phyloP scores from a whole-genome alignment of 2,797 vertebrate species.

The Scleropages formosus region DNA sequence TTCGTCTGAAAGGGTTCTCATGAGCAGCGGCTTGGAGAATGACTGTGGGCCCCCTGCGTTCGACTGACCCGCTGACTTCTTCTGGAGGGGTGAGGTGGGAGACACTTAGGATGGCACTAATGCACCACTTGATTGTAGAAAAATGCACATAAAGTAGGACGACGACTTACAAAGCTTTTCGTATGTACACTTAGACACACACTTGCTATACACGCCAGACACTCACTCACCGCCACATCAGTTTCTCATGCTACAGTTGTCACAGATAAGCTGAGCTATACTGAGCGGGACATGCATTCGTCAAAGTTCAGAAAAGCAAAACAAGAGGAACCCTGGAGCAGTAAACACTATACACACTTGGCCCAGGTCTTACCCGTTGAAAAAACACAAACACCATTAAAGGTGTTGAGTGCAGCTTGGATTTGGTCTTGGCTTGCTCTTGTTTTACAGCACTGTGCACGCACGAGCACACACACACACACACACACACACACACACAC shows the following conservation, averaged over 20 bases:
- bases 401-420: too few relatives aligned
- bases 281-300: too few relatives aligned
- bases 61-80: constrained; percentile 73
- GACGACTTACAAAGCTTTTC: neutral
- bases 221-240: neutral
- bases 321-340: too few relatives aligned
- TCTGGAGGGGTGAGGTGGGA: constrained; percentile 90
- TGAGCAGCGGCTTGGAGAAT: constrained; percentile 94
- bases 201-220: too few relatives aligned
- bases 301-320: too few relatives aligned
- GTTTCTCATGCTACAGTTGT: too few relatives aligned
- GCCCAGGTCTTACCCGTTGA: too few relatives aligned
- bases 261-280: too few relatives aligned
- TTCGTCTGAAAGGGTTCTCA: constrained; percentile 98
- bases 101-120: constrained; percentile 68
- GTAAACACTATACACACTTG: too few relatives aligned
- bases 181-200: neutral
- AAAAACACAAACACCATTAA: too few relatives aligned
- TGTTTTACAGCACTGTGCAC: too few relatives aligned
- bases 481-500: constrained; percentile 34
- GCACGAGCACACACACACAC: constrained; percentile 26
- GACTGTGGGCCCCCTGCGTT: constrained; percentile 76
- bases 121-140: constrained; percentile 18
- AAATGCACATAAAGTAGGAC: constrained; percentile 32
- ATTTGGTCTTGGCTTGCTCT: too few relatives aligned